Percentiles rank a stretch among this genome's conserved stretches.
Conservation (phyloP, 2,113 vertebrate species). For the Girardinichthys multiradiatus region DNA sequence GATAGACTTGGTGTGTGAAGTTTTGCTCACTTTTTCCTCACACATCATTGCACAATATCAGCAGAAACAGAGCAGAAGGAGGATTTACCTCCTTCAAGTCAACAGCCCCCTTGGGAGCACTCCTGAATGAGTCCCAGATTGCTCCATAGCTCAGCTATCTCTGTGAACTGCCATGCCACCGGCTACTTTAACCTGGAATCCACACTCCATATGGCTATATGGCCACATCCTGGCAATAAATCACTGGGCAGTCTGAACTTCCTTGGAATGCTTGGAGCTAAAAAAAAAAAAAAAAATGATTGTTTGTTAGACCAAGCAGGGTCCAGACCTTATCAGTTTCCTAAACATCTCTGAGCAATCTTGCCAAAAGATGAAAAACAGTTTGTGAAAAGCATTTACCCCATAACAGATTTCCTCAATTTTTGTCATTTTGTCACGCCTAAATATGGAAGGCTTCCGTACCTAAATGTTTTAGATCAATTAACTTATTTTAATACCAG, state of each 20-base stretch:
- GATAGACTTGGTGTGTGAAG: slow-evolving; percentile 33
- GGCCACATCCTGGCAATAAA: slow-evolving; percentile 72
- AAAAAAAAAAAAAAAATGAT: too few species aligned
- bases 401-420: not conserved
- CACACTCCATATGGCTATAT: slow-evolving; percentile 53
- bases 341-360: slow-evolving; percentile 58
- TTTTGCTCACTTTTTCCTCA: slow-evolving; percentile 57
- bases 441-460: too few species aligned
- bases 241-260: slow-evolving; percentile 59
- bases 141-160: slow-evolving; percentile 62
- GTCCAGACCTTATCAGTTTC: slow-evolving; percentile 76
- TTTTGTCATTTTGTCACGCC: too few species aligned
- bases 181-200: slow-evolving; percentile 67
- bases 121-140: slow-evolving; percentile 71
- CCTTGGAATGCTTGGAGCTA: slow-evolving; percentile 68
- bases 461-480: too few species aligned
- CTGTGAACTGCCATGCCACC: slow-evolving; percentile 63
- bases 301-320: slow-evolving; percentile 74
- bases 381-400: not conserved
- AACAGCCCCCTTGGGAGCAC: slow-evolving; percentile 66
- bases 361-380: slow-evolving; percentile 52
- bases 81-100: slow-evolving; percentile 69
- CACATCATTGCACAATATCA: slow-evolving; percentile 65
- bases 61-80: slow-evolving; percentile 59
- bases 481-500: not conserved